Evolutionary conservation across 2,888 invertebrate genomes (phyloP).

Genomic region (Drosophila fulvimacula): DNA sequence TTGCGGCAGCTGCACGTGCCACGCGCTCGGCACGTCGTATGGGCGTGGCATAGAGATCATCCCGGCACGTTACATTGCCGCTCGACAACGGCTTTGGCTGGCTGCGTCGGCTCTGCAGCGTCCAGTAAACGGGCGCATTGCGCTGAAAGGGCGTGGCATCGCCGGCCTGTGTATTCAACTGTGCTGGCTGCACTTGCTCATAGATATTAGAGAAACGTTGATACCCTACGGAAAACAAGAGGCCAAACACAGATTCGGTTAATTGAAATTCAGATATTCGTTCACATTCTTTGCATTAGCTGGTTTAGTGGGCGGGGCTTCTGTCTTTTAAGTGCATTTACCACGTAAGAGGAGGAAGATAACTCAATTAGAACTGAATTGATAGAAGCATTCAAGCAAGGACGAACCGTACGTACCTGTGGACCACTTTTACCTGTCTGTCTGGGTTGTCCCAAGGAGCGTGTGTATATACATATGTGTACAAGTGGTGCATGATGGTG

Average conservation of each 20-base stretch:
- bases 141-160: slow-evolving; percentile 82
- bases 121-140: slow-evolving; percentile 87
- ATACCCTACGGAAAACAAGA: slow-evolving; percentile 86
- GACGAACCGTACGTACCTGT: slow-evolving; percentile 64
- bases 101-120: slow-evolving; percentile 85
- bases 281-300: too few relatives aligned
- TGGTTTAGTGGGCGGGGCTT: slow-evolving; percentile 39
- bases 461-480: slow-evolving; percentile 21
- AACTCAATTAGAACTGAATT: slow-evolving; percentile 14
- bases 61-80: slow-evolving; percentile 75
- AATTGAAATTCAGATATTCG: slow-evolving; percentile 13
- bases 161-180: slow-evolving; percentile 47
- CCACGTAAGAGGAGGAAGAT: neutral
- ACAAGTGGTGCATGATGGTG: slow-evolving; percentile 18
- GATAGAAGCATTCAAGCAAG: slow-evolving; percentile 54
- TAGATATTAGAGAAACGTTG: slow-evolving; percentile 87
- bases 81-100: slow-evolving; percentile 69
- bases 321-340: slow-evolving; percentile 42
- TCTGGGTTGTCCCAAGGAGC: neutral
- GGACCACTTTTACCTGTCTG: slow-evolving; percentile 36
- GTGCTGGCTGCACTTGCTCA: slow-evolving; percentile 76
- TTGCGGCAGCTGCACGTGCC: slow-evolving; percentile 67
- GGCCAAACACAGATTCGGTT: slow-evolving; percentile 3
- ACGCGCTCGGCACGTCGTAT: slow-evolving; percentile 82
- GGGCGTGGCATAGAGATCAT: slow-evolving; percentile 84